Evolutionary conservation across 2,888 invertebrate species (phyloP), one percentile per base, ranked within the genome.

Genomic region (Cheilosia variabilis): DNA sequence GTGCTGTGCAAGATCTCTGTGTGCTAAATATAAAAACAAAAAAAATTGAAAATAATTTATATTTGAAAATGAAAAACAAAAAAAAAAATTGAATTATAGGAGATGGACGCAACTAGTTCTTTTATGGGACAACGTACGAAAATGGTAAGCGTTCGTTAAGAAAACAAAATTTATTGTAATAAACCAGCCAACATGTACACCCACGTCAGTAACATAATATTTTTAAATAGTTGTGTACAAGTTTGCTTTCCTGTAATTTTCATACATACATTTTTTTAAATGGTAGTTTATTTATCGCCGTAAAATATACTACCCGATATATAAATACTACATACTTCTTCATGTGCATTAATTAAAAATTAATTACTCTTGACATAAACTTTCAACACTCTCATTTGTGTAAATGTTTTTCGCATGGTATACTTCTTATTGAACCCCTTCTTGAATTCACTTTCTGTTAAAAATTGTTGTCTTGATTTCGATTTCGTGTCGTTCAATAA

Each of bases 51-150:
- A 65, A 62, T 27, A 62, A 62, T 76, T 62, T 69, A 62, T 47
- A n/a, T 65, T 53, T 81, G 27, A 47, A 63, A 45, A 27, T 53
- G 41, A 81, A 69, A 63, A 69, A 63, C 27, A 58, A 57, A 55
- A 63, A 22, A 22, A 73, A 62, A 60, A 77, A 27, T 53, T 82
- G 77, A 78, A 77, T 82, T 82, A 82, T 82, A 82, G 82, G 82
- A 82, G 58, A 82, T 82, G 82, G 82, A 82, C 65, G 82, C 82
- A 50, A 66, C 78, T 55, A 82, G 66, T 78, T 78, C 82, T 72
- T 78, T 78, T 78, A 78, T 78, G 58, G 82, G 78, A 71, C 71
- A 72, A 62, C 65, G 53, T 62, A 65, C 78, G 37, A 66, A 78
- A 78, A 82, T 82, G 82, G 82, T 82, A 82, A 82, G 82, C 77